A percentile compares a stretch with the other conserved stretches of the same genome.
Evolutionary conservation across 2,888 invertebrate species (phyloP).

Genomic region (Parnassius glacialis): DNA sequence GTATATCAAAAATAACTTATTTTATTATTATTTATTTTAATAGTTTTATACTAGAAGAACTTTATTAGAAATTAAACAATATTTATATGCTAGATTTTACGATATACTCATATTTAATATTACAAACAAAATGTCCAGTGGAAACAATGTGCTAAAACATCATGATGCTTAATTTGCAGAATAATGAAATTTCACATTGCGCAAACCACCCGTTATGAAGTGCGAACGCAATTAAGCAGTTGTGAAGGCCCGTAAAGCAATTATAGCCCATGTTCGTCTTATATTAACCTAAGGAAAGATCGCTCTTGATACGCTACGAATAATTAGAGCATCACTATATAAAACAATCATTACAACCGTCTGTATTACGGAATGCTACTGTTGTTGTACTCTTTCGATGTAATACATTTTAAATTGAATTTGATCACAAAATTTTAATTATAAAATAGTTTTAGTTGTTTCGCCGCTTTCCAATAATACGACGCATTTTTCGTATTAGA

Average conservation of each 20-base stretch:
- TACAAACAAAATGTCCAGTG: background rate
- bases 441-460: background rate
- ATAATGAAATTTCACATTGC: slow-evolving; percentile 24
- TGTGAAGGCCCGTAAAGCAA: slow-evolving; percentile 18
- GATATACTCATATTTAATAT: too few relatives aligned
- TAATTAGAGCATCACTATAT: slow-evolving; percentile 29
- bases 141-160: slow-evolving; percentile 20
- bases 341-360: slow-evolving; percentile 22
- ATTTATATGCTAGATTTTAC: too few relatives aligned
- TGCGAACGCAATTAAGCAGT: slow-evolving; percentile 25
- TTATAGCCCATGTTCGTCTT: slow-evolving; percentile 17
- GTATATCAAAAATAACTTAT: too few relatives aligned
- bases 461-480: too few relatives aligned
- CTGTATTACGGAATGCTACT: slow-evolving; percentile 14
- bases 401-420: slow-evolving; percentile 1
- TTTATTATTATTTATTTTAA: too few relatives aligned
- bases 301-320: slow-evolving; percentile 24
- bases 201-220: slow-evolving; percentile 24
- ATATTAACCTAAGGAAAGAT: slow-evolving; percentile 25
- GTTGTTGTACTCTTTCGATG: slow-evolving; percentile 6
- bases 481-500: too few relatives aligned
- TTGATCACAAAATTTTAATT: slow-evolving; percentile 5
- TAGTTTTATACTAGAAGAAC: too few relatives aligned
- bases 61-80: too few relatives aligned
- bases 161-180: slow-evolving; percentile 16